phyloP scores from a whole-genome alignment of 2,888 invertebrate species.

The Scaptomyza polygonia region DNA sequence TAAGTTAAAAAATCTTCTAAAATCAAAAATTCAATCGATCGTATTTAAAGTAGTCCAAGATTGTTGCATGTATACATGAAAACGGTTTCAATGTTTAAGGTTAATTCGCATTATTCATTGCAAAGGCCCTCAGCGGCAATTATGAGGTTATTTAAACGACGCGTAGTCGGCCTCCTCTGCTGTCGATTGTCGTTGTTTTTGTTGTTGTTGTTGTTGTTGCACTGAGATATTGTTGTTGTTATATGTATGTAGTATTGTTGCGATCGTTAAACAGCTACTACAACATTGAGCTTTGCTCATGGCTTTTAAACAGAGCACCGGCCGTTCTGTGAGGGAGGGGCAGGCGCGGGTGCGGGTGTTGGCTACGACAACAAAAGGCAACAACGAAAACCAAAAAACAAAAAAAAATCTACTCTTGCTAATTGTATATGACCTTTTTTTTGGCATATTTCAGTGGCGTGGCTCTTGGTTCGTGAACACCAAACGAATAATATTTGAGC shows the following conservation, averaged over 20 bases:
- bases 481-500: conserved; percentile 55
- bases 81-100: conserved; percentile 68
- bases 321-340: conserved; percentile 12
- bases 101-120: conserved; percentile 80
- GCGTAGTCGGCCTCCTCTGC: conserved; percentile 59
- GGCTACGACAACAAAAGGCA: conserved; percentile 34
- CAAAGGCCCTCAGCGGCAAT: conserved; percentile 77
- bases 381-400: background rate
- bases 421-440: conserved; percentile 77
- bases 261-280: conserved; percentile 52
- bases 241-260: conserved; percentile 41
- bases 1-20: too few relatives aligned
- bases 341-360: conserved; percentile 68
- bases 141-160: conserved; percentile 73
- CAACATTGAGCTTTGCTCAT: conserved; percentile 73
- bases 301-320: conserved; percentile 35
- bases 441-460: conserved; percentile 69
- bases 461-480: conserved; percentile 52
- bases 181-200: conserved; percentile 17
- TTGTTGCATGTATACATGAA: conserved; percentile 64
- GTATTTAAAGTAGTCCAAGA: conserved; percentile 41
- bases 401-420: conserved; percentile 70
- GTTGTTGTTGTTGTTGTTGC: conserved; percentile 18
- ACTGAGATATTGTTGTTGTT: conserved; percentile 29
- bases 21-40: background rate